phyloP scores from a whole-genome alignment of 2,888 invertebrate genomes.

The Phyllotreta cruciferae region DNA sequence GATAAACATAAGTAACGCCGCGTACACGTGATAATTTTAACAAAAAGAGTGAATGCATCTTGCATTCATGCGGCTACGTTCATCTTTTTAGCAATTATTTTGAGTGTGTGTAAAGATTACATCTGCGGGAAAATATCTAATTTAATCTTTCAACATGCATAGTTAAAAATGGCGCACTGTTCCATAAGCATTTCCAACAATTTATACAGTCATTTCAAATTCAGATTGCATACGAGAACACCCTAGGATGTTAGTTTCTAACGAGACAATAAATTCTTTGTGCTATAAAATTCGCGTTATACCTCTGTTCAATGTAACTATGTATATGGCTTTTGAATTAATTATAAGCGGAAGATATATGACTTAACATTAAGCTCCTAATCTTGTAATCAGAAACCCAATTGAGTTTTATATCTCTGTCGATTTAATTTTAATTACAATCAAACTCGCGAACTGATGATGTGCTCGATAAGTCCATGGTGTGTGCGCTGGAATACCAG shows the following conservation, averaged over 20 bases:
- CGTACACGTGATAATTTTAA: too few species aligned
- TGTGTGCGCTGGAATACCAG: slow-evolving; percentile 12
- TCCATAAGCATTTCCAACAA: slow-evolving; percentile 40
- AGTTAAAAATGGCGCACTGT: slow-evolving; percentile 38
- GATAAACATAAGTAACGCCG: too few species aligned
- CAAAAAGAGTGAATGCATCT: too few species aligned
- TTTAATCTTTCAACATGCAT: slow-evolving; percentile 26
- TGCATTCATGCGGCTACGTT: too few species aligned
- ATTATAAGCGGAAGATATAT: slow-evolving; percentile 37
- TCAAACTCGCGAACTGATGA: slow-evolving; percentile 20
- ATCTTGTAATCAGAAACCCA: slow-evolving; percentile 28
- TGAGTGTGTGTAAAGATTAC: background rate
- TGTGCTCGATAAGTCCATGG: slow-evolving; percentile 18
- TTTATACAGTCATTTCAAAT: slow-evolving; percentile 45
- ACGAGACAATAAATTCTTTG: slow-evolving; percentile 45
- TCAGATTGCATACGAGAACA: slow-evolving; percentile 43
- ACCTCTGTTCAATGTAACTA: slow-evolving; percentile 38
- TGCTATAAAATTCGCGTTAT: slow-evolving; percentile 42
- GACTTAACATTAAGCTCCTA: slow-evolving; percentile 35
- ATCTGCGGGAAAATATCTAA: slow-evolving; percentile 14
- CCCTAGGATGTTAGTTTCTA: slow-evolving; percentile 35
- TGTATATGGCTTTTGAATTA: slow-evolving; percentile 36
- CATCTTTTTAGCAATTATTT: background rate
- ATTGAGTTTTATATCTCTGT: slow-evolving; percentile 30
- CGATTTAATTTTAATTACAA: slow-evolving; percentile 32